These are phyloP conservation scores for Oriolus oriolus DNA, from an alignment of 2,113 vertebrate species.

Conservation along the genomic window DNA sequence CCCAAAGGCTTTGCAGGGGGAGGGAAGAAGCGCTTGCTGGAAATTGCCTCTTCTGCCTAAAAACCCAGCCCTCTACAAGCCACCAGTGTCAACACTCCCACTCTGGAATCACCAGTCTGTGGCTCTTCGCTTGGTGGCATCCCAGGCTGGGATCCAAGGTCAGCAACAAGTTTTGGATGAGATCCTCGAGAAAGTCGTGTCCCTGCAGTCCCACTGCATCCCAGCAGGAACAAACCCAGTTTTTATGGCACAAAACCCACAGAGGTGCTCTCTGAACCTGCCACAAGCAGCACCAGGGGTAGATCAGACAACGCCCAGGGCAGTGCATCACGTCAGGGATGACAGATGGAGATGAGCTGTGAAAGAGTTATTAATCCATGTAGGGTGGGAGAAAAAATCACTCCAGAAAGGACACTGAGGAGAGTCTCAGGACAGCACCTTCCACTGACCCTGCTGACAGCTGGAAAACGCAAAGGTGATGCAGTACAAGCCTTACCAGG, in stretches of 20 bases:
- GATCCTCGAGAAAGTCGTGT: not conserved
- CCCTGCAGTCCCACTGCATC: not conserved
- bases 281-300: not conserved
- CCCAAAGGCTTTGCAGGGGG: not conserved
- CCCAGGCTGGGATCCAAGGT: not conserved
- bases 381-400: not conserved
- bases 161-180: not conserved
- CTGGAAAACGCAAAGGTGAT: not conserved
- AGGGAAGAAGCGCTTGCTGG: not conserved
- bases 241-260: not conserved
- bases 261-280: not conserved
- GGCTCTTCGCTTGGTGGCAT: not conserved
- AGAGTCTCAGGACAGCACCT: not conserved
- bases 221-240: not conserved
- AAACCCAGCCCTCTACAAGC: not conserved
- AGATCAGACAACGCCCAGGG: not conserved
- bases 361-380: not conserved
- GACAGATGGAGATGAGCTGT: not conserved
- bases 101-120: not conserved
- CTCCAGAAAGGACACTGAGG: not conserved
- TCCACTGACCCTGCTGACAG: not conserved
- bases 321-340: not conserved
- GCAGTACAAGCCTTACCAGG: conserved; percentile 59
- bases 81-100: not conserved
- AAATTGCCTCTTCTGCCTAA: not conserved